A percentile compares a stretch with the other conserved stretches of the same genome.
phyloP scores from a whole-genome alignment of 2,888 invertebrate genomes.

The Amblyjoppa fuscipennis region DNA sequence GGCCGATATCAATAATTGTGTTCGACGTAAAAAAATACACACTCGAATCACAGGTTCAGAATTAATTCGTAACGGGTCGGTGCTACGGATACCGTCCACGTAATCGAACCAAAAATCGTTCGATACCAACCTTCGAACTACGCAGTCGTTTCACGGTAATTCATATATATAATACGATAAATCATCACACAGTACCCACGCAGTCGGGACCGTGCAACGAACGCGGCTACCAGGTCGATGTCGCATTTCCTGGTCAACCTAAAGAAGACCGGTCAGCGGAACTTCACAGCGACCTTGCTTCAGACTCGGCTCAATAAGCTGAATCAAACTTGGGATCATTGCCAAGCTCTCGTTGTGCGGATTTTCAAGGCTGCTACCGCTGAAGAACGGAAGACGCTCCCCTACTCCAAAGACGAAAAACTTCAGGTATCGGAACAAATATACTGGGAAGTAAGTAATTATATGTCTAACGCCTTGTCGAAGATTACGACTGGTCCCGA shows the following conservation, averaged over 20 bases:
- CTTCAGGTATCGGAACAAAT: constrained; percentile 9
- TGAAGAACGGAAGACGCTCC: not conserved
- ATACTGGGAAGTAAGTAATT: constrained; percentile 18
- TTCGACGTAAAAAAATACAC: not conserved
- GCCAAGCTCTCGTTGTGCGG: constrained; percentile 1
- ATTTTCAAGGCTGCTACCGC: not conserved
- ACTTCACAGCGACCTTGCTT: constrained; percentile 17
- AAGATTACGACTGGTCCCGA: too few species aligned
- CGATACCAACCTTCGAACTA: constrained; percentile 1
- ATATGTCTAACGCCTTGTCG: constrained; percentile 20
- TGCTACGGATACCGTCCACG: not conserved
- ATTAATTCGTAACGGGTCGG: constrained; percentile 5
- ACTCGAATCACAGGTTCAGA: not conserved
- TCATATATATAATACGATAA: not conserved
- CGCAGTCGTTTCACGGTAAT: constrained; percentile 21
- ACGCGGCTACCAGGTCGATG: not conserved
- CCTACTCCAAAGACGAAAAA: constrained; percentile 1
- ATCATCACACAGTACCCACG: constrained; percentile 41
- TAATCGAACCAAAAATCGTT: not conserved
- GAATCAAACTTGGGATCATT: constrained; percentile 20
- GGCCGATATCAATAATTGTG: constrained; percentile 1
- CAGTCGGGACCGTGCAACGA: constrained; percentile 50
- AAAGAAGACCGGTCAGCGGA: constrained; percentile 19
- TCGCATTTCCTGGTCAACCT: constrained; percentile 18
- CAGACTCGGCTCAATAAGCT: constrained; percentile 17